Conservation (phyloP, 2,888 invertebrate species). For the Synanthedon formicaeformis region DNA sequence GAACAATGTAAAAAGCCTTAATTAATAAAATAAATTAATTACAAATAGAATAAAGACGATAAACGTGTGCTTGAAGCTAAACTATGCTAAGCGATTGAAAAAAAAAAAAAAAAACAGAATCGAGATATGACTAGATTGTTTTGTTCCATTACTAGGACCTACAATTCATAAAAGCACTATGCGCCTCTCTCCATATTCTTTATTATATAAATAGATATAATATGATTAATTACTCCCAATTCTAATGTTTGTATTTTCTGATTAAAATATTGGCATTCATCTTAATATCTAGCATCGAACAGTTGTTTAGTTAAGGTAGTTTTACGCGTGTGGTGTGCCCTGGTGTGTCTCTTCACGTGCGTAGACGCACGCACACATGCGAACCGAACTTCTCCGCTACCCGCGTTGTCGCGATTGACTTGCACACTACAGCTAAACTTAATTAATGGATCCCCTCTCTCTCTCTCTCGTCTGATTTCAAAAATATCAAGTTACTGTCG, state of each 20-base stretch:
- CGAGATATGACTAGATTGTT: slow-evolving; percentile 67
- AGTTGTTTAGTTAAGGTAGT: slow-evolving; percentile 23
- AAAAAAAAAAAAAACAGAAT: slow-evolving; percentile 35
- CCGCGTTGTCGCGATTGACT: slow-evolving; percentile 26
- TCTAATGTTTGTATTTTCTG: slow-evolving; percentile 55
- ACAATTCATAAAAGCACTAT: slow-evolving; percentile 69
- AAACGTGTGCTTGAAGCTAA: slow-evolving; percentile 66
- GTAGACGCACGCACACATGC: slow-evolving; percentile 21
- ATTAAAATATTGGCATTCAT: slow-evolving; percentile 68
- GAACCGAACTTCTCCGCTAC: slow-evolving; percentile 34
- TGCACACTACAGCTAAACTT: slow-evolving; percentile 16
- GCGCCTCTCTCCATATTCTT: slow-evolving; percentile 65
- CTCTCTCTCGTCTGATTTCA: no score
- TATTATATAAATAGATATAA: slow-evolving; percentile 65
- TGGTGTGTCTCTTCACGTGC: slow-evolving; percentile 7
- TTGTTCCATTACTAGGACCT: slow-evolving; percentile 62
- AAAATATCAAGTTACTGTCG: no score
- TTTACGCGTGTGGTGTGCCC: slow-evolving; percentile 6
- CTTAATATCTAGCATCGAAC: slow-evolving; percentile 56
- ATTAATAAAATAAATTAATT: slow-evolving; percentile 4
- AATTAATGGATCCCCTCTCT: no score
- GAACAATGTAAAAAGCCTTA: slow-evolving; percentile 8
- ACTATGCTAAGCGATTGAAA: slow-evolving; percentile 68
- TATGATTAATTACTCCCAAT: slow-evolving; percentile 64
- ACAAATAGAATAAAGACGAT: not conserved